Evolutionary conservation across 2,888 invertebrate species (phyloP), one percentile per base, ranked within the genome.

Genomic region (Chromoteleia sp.): DNA sequence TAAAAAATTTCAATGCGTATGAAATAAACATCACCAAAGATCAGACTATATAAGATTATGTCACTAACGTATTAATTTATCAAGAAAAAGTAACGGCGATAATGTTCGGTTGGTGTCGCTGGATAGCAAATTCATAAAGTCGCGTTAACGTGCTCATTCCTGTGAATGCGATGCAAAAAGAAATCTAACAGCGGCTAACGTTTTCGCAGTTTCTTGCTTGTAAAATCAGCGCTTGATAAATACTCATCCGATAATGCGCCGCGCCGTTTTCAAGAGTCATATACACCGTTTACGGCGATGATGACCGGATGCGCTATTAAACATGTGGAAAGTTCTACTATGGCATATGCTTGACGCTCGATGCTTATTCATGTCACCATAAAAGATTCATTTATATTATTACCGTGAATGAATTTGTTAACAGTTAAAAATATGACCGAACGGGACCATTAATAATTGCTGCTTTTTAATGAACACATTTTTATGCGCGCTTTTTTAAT

Each of bases 251-350:
- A 61, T 74, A 61, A 79, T 54, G 21, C 14, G 52, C 30, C 29
- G 43, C 45, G 52, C 63, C 17, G 19, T 50, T 56, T 68, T 74
- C 56, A 71, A 71, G 56, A 74, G 68, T 63, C 74, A 80, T 75
- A 70, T 63, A 75, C 58, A 58, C 56, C 61, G 67, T 75, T 75
- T 68, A 68, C 73, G 25, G 70, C 68, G 29, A 70, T 70, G 74
- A 80, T 68, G 80, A 63, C 74, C 75, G 75, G 80, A 80, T 70
- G 80, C 68, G 75, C 80, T 70, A 80, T 80, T 75, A 80, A 70
- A 36, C 74, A 63, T 63, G 58, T 80, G 80, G 80, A 80, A 80
- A 75, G 70, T 80, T 70, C 25, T 80, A 54, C 75, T 48, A 50
- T 58, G 65, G 70, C 80, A 75, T 74, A 63, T 80, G 80, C 52